Evolutionary conservation across 2,113 vertebrate species (phyloP), one percentile per base, ranked within the genome.

Genomic region (Rhynchomys soricoides): DNA sequence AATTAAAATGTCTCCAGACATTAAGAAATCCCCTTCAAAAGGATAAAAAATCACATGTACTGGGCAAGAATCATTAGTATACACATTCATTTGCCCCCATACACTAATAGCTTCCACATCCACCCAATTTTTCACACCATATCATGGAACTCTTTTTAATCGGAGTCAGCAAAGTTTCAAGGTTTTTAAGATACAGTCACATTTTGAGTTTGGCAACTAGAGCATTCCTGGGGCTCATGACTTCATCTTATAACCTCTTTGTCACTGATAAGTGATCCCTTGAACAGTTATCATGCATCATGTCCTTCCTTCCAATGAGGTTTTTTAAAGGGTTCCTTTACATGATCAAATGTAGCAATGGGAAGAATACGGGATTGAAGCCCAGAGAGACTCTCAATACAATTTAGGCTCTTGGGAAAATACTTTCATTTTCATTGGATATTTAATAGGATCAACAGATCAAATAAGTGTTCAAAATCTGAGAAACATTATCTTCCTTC

Each of bases 41-140:
- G 22, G 74, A 40, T 22, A 93, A 26, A 26, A 88, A 34, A 43
- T 66, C 15, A 15, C 7, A 21, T 15, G 29, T 77, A 5, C 82
- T 40, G 2, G 37, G 68, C 7, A 62, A 66, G 78, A 91, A 87
- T 5, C 37, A 1, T 95, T 59, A 15, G 17, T 50, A 31, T 9
- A 15, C 16, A n/a, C 26, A 43, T 16, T 3, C 37, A 86, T 40
- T 55, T 1, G 3, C 29, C 85, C 48, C 45, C 2, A 19, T 40
- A 6, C 12, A n/a, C 50, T 48, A 45, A 15, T 45, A 2, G 34
- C 26, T 3, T 55, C 11, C 0, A 1, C 4, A 16, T n/a, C 5
- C 10, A 12, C 75, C 15, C 5, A 83, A 0, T n/a, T 26, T 22
- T 43, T 62, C 24, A 17, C 5, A 6, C 31, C 5, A 37, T 37